Evolutionary conservation across 2,797 vertebrate species (phyloP).

Genomic region (Etheostoma nigrum): DNA sequence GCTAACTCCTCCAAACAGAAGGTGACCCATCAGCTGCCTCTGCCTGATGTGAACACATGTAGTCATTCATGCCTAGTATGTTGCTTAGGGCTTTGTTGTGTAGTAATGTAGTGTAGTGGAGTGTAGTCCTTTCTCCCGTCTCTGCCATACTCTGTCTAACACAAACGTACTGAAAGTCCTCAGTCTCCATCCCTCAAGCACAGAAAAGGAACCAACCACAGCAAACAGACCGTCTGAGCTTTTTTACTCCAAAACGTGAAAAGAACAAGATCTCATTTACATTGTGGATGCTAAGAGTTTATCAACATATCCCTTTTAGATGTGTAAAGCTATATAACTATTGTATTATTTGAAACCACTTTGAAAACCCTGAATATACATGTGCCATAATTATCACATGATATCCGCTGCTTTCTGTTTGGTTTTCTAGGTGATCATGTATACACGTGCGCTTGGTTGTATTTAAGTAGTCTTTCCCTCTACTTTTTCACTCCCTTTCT

Average conservation of each 20-base stretch:
- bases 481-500: conserved; percentile 7
- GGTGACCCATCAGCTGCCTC: conserved; percentile 72
- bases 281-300: not conserved
- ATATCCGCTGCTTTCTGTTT: not conserved
- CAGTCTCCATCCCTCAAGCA: not conserved
- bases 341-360: not conserved
- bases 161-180: not conserved
- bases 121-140: not conserved
- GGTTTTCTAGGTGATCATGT: not conserved
- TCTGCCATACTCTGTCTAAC: not conserved
- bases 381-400: too few relatives aligned
- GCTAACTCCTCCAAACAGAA: conserved; percentile 75
- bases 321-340: not conserved
- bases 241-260: not conserved
- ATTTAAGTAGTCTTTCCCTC: not conserved
- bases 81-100: conserved; percentile 20
- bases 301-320: not conserved
- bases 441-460: not conserved
- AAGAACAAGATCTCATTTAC: not conserved
- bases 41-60: conserved; percentile 45
- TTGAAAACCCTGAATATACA: not conserved
- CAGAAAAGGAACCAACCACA: not conserved
- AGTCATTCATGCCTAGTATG: conserved; percentile 9
- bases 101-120: not conserved
- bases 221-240: not conserved